Conservation (phyloP, 2,888 invertebrate species). For the Drosophila gaucha region DNA sequence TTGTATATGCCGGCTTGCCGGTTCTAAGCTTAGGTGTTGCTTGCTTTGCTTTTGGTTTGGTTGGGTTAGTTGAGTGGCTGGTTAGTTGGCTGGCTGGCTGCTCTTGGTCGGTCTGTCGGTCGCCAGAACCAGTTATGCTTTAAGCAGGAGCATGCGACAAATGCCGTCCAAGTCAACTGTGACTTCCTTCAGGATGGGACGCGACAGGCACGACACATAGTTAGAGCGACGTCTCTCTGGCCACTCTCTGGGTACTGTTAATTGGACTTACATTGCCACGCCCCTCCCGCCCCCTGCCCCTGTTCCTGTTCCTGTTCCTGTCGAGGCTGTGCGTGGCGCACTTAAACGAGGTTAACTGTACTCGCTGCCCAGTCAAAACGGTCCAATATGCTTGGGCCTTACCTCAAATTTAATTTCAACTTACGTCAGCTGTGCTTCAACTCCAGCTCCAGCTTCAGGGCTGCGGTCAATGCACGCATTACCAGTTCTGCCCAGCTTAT, state of each 20-base stretch:
- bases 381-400: constrained; percentile 42
- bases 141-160: constrained; percentile 81
- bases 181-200: constrained; percentile 72
- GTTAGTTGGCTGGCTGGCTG: constrained; percentile 22
- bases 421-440: constrained; percentile 62
- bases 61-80: constrained; percentile 25
- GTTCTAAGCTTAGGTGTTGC: constrained; percentile 63
- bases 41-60: constrained; percentile 9
- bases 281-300: constrained; percentile 23
- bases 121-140: constrained; percentile 79
- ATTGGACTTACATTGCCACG: constrained; percentile 68
- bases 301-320: constrained; percentile 13
- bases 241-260: constrained; percentile 67
- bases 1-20: constrained; percentile 77
- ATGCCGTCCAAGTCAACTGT: constrained; percentile 69
- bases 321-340: constrained; percentile 70
- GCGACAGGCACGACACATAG: constrained; percentile 55
- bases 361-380: constrained; percentile 55
- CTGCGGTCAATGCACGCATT: constrained; percentile 78
- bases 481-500: constrained; percentile 71
- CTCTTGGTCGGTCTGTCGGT: constrained; percentile 49
- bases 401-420: constrained; percentile 74
- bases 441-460: constrained; percentile 49
- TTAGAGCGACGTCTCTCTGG: constrained; percentile 50
- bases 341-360: constrained; percentile 80